Percentiles rank a stretch among this genome's conserved stretches.
These are phyloP conservation scores for Drosophila baimaii DNA, from an alignment of 1,140 invertebrate genomes.

Conservation along the genomic window DNA sequence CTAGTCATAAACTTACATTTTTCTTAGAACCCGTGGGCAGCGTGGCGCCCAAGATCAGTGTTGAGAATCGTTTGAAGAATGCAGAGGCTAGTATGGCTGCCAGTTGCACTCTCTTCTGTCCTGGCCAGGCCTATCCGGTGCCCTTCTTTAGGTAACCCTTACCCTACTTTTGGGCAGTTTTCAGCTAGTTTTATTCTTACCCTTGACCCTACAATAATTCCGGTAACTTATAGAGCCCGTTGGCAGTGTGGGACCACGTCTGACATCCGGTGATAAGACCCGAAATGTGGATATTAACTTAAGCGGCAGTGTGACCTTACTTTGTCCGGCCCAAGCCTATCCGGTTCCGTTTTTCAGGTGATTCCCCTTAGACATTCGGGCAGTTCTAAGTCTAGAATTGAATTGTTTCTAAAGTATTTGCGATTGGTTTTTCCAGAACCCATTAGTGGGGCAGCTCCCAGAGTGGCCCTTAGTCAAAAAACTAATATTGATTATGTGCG, in stretches of 20 bases:
- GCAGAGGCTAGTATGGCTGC: slow-evolving; percentile 85
- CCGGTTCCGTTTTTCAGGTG: slow-evolving; percentile 85
- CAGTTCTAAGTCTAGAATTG: slow-evolving; percentile 34
- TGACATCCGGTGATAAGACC: slow-evolving; percentile 72
- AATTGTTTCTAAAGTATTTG: not conserved
- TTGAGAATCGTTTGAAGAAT: slow-evolving; percentile 86
- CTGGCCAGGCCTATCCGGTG: slow-evolving; percentile 88
- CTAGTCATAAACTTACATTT: not conserved
- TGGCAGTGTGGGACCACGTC: slow-evolving; percentile 64
- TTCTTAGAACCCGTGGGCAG: slow-evolving; percentile 84
- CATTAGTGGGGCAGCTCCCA: slow-evolving; percentile 88
- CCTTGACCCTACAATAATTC: not conserved
- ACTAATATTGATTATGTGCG: slow-evolving; percentile 85
- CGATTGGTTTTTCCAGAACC: slow-evolving; percentile 86
- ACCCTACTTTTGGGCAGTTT: slow-evolving; percentile 47
- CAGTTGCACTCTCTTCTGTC: slow-evolving; percentile 85
- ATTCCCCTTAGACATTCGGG: slow-evolving; percentile 9
- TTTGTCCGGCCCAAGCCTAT: slow-evolving; percentile 88
- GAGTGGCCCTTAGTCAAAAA: slow-evolving; percentile 85
- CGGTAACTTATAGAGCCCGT: slow-evolving; percentile 52
- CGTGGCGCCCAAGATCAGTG: slow-evolving; percentile 85
- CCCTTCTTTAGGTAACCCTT: slow-evolving; percentile 86
- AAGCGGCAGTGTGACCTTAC: slow-evolving; percentile 85
- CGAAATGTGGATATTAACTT: slow-evolving; percentile 73
- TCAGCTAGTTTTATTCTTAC: not conserved